Base-by-base conservation (phyloP, 1,140 invertebrate species). In the Euglossa dilemma region DNA sequence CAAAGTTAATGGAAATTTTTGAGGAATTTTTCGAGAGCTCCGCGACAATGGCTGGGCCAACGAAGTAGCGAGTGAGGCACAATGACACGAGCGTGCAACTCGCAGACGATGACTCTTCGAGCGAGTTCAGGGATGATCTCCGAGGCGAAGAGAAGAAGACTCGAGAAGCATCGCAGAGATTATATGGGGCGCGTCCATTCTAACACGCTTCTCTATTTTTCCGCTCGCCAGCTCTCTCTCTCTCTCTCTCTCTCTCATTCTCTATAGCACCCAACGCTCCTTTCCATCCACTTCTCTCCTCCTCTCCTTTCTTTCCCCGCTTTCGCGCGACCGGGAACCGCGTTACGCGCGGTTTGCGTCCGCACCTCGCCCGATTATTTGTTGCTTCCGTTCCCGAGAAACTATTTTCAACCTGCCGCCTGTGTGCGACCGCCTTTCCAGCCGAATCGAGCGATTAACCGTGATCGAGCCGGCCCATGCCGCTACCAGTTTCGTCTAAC, bases 351-450 rank as follows among this genome's bases (percentile, higher is more conserved):
- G 87, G 93, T 94, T 93, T 93, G 90, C 90, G 87, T 92, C 93
- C 92, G 91, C 92, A 93, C 93, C 93, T 93, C 90, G 82, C 86
- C 80, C 80, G 91, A 92, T 93, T 94, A 94, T 94, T 94, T 94
- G 92, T 94, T 92, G 92, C 93, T 94, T 94, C 93, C 93, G 93
- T 90, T 93, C 90, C 76, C 52, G 79, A 86, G 73, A 84, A 74
- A 92, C 92, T 93, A 93, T 93, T 93, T 93, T 90, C 89, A 93
- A 92, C 90, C 80, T 77, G 57, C 79, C 59, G 66, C 25, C 61
- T 47, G 43, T 56, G 28, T 28, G 45, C 28, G 57, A 45, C 25
- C 59, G 28, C 57, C 57, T 79, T 47, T 43, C 43, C 23, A 9
- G 6, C 50, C 18, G 61, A n/a, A 81, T 81, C 36, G 72, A 81